Evolutionary conservation across 2,888 invertebrate genomes (phyloP).

Genomic region (Archips xylosteana): DNA sequence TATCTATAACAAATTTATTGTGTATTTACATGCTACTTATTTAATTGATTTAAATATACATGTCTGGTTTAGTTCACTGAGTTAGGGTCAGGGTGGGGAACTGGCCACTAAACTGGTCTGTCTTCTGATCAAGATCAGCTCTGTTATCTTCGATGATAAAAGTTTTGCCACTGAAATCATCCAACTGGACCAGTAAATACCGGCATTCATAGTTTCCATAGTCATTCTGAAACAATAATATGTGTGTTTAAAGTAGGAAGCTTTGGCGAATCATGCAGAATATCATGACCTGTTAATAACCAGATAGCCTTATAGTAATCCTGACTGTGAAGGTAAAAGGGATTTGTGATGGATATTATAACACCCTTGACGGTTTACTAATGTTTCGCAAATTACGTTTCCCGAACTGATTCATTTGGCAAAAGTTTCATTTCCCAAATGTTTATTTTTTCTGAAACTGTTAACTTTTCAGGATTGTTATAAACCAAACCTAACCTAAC

Average conservation of each 20-base stretch:
- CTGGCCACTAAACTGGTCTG: conserved; percentile 53
- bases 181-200: conserved; percentile 93
- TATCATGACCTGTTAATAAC: not conserved
- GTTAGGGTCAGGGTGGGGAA: conserved; percentile 67
- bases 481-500: no score
- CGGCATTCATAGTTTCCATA: conserved; percentile 92
- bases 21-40: conserved; percentile 55
- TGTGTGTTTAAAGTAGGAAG: not conserved
- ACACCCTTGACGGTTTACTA: no score
- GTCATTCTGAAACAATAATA: conserved; percentile 87
- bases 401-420: no score
- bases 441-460: no score
- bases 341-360: no score
- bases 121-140: conserved; percentile 70
- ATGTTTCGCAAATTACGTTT: no score
- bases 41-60: conserved; percentile 47
- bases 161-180: conserved; percentile 90
- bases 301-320: no score
- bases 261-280: not conserved
- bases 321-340: no score
- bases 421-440: no score
- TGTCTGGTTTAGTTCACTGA: conserved; percentile 53
- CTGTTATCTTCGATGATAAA: conserved; percentile 93
- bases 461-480: no score
- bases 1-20: conserved; percentile 43